Percentiles rank a stretch among this genome's conserved stretches.
phyloP scores from a whole-genome alignment of 2,888 invertebrate species.

The Herminia tarsipennalis region DNA sequence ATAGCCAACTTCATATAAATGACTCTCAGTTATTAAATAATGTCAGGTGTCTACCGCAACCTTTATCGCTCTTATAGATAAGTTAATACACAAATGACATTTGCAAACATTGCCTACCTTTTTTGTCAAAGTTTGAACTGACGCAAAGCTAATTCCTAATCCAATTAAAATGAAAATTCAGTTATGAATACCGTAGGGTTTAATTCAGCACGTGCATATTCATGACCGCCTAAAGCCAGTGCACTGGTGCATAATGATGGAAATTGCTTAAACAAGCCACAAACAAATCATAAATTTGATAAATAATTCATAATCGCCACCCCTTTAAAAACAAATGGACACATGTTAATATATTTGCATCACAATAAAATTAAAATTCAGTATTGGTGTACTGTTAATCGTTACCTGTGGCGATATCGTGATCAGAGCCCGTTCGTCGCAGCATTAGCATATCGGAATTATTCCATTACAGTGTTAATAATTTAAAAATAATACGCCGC shows the following conservation, averaged over 20 bases:
- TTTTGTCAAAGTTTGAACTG: too few relatives aligned
- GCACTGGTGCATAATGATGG: slow-evolving; percentile 2
- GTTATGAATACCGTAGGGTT: background rate
- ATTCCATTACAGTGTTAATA: slow-evolving; percentile 82
- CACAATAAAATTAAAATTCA: slow-evolving; percentile 28
- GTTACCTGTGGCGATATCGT: slow-evolving; percentile 62
- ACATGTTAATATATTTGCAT: slow-evolving; percentile 34
- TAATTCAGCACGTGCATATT: slow-evolving; percentile 10
- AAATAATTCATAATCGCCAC: slow-evolving; percentile 33
- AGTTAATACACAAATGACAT: too few relatives aligned
- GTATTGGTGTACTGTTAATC: slow-evolving; percentile 43
- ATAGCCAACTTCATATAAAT: too few relatives aligned
- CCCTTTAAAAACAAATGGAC: slow-evolving; percentile 26
- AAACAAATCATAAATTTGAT: slow-evolving; percentile 20
- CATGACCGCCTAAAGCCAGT: slow-evolving; percentile 1
- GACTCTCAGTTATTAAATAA: too few relatives aligned
- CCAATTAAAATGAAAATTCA: slow-evolving; percentile 5
- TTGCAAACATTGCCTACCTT: too few relatives aligned
- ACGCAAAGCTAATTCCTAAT: too few relatives aligned
- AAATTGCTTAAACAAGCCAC: slow-evolving; percentile 4
- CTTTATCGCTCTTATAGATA: too few relatives aligned
- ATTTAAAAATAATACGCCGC: slow-evolving; percentile 80
- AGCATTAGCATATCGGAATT: slow-evolving; percentile 80
- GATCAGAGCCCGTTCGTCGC: slow-evolving; percentile 69
- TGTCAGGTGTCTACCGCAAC: too few relatives aligned